Evolutionary conservation across 2,113 vertebrate species (phyloP).

Genomic region (Pseudopipra pipra): DNA sequence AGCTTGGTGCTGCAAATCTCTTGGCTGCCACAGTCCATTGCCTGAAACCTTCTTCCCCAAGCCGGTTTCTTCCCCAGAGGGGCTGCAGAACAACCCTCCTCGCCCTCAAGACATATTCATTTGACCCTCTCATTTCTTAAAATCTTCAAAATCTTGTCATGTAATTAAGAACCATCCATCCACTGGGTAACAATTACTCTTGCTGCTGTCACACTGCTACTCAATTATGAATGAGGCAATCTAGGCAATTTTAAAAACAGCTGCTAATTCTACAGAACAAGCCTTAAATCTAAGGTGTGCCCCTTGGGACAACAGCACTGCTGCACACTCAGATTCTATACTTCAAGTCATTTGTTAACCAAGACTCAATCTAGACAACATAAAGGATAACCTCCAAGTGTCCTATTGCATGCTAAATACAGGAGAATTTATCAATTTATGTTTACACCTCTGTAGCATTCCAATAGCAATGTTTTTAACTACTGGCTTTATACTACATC

Average conservation of each 20-base stretch:
- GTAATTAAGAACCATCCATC: constrained; percentile 18
- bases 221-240: constrained; percentile 44
- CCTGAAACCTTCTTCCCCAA: neutral
- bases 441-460: neutral
- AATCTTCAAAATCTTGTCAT: neutral
- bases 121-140: neutral
- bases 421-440: neutral
- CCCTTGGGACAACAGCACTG: neutral
- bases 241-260: neutral
- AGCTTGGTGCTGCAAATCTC: neutral
- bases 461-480: neutral
- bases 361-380: neutral
- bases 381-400: neutral
- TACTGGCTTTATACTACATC: neutral
- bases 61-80: neutral
- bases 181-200: neutral
- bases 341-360: constrained; percentile 6
- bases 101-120: neutral
- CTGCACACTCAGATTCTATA: neutral
- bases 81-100: neutral
- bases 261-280: constrained; percentile 18
- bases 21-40: neutral
- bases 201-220: constrained; percentile 6
- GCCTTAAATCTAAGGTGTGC: neutral
- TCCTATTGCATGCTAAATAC: neutral